Evolutionary conservation across 2,888 invertebrate species (phyloP), one percentile per base, ranked within the genome.

Genomic region (Himalopsyche kuldschensis): DNA sequence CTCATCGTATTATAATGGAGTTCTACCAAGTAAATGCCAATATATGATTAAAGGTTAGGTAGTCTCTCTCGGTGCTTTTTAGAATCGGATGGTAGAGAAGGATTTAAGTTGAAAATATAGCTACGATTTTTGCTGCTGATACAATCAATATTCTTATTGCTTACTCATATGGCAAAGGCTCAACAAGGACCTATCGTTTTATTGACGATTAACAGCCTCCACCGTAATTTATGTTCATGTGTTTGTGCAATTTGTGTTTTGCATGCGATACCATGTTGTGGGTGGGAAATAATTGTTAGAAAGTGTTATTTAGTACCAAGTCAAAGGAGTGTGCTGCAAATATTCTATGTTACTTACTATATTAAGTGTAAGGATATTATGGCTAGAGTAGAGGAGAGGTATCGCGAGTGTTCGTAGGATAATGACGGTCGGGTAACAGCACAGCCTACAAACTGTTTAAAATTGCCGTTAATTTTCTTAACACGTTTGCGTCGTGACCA

Each of bases 201-300:
- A 55, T 55, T 20, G 55, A 55, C 55, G 55, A 20, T 55, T 55
- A 55, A n/a, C 63, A 82, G 63, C 63, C 81, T 47, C 55, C 55
- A 46, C 55, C 27, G 77, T 81, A 81, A 81, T n/a, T 31, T 35
- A 78, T 76, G 41, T 63, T 30, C 77, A 76, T 81, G 35, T 77
- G 24, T 55, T 55, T 20, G 55, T 55, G 55, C 55, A 55, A 55
- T 55, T 55, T 55, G 55, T 55, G 55, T 55, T 55, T 55, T 55
- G 55, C 55, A 55, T 55, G 55, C 55, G 55, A 55, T 55, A 24
- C 55, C 55, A 55, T 55, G 55, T 55, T 41, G 79, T 84, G 80
- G 80, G 84, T 81, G 84, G 84, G 84, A 78, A 79, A 55, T 84
- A 84, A 85, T 85, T 83, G 85, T 79, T 85, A 84, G 85, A 85